Evolutionary conservation across 2,797 vertebrate genomes (phyloP), one percentile per base, ranked within the genome.

Genomic region (Cuniculus paca): DNA sequence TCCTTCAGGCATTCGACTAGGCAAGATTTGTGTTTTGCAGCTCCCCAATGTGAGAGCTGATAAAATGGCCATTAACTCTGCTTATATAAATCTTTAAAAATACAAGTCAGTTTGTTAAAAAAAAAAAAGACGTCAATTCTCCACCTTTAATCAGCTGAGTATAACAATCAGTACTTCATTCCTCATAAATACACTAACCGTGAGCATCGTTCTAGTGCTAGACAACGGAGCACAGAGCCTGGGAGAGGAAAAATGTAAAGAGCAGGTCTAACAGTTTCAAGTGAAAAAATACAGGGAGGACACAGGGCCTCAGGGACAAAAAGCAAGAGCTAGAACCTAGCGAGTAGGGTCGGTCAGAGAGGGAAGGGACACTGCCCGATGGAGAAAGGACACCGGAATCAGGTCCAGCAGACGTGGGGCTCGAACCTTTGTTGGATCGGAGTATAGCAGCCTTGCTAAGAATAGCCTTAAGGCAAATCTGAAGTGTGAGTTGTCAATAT

Each of bases 71-170:
- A 13, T 58, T 83, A 89, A 87, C 70, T 83, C 42, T 7, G 50
- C 60, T 54, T 42, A 85, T 45, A 50, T 13, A 85, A 56, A 82
- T 88, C 65, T 74, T 97, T 85, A 54, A 92, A 95, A 77, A 65
- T 13, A 22, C 11, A 60, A n/a, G 31, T 56, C 60, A 50, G 10
- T 34, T 52, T 70, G 36, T 58, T 45, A 36, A 50, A 75, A 26
- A 20, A 72, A 6, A 48, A 42, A 42, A 70, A 26, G 22, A 72
- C 22, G 42, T 54, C 63, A n/a, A 20, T 34, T 56, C 17, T 58
- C 83, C 54, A 42, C 39, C 26, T 80, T 84, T 56, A 72, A 85
- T 82, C 93, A 90, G 42, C 77, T n/a, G 34, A 80, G 58, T 8
- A 2, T 52, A 58, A 56, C 14, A 31, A 39, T 90, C 52, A 75